Evolutionary conservation across 2,888 invertebrate genomes (phyloP).

Genomic region (Mantis religiosa): DNA sequence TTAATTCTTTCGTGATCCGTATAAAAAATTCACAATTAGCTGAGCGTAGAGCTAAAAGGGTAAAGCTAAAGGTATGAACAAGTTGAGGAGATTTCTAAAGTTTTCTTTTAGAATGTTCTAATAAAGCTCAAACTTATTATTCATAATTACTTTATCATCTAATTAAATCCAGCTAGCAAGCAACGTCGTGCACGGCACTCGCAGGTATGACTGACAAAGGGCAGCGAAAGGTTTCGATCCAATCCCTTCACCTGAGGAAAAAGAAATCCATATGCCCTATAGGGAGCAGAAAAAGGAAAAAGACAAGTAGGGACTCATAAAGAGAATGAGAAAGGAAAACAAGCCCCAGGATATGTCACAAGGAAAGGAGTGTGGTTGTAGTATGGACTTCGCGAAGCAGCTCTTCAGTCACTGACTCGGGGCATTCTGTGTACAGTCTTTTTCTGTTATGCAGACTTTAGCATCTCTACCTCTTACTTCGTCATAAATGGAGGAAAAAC

Average conservation of each 20-base stretch:
- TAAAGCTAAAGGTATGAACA: too few species aligned
- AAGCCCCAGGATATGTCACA: not conserved
- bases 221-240: not conserved
- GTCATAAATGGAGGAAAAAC: not conserved
- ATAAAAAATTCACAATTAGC: not conserved
- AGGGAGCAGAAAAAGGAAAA: not conserved
- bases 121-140: not conserved
- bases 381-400: not conserved
- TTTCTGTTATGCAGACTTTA: not conserved
- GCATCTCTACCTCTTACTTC: not conserved
- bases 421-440: not conserved
- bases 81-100: not conserved
- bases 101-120: not conserved
- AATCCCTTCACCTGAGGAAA: not conserved
- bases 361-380: not conserved
- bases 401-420: not conserved
- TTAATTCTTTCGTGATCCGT: too few species aligned
- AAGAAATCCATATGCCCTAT: not conserved
- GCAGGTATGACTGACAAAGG: not conserved
- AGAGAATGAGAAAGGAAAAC: not conserved
- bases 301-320: not conserved
- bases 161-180: too few species aligned
- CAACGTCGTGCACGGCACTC: not conserved
- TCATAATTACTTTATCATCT: not conserved
- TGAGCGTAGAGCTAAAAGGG: not conserved